Evolutionary conservation across 2,797 vertebrate genomes (phyloP).

Genomic region (Pangasius sanitwongsei): DNA sequence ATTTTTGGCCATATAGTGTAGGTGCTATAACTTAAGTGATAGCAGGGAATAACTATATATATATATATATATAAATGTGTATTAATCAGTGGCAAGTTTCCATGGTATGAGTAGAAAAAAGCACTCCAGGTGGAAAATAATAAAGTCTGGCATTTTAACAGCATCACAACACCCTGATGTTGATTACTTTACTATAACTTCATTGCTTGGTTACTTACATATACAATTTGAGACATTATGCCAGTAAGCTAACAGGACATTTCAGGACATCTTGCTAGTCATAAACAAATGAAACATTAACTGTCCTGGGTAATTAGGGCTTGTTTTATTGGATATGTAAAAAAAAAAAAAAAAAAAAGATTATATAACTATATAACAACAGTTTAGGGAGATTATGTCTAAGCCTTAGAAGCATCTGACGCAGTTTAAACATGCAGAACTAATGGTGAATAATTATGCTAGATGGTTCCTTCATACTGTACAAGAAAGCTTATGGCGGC

Average conservation of each 20-base stretch:
- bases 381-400: neutral
- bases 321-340: neutral
- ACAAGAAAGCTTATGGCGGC: constrained; percentile 4
- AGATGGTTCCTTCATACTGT: neutral
- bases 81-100: neutral
- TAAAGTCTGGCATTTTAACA: no score
- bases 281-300: neutral
- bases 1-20: neutral
- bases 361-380: neutral
- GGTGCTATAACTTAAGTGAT: neutral
- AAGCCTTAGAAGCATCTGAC: neutral
- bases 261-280: neutral
- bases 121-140: neutral
- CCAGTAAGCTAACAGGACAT: neutral
- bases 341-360: neutral
- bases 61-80: no score
- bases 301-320: neutral
- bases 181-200: neutral
- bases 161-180: neutral
- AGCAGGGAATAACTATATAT: neutral
- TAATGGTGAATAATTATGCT: constrained; percentile 19
- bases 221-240: neutral
- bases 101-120: neutral
- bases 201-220: neutral
- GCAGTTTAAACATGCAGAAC: constrained; percentile 1